phyloP scores from a whole-genome alignment of 2,888 invertebrate genomes.

The Auanema freiburgensis region DNA sequence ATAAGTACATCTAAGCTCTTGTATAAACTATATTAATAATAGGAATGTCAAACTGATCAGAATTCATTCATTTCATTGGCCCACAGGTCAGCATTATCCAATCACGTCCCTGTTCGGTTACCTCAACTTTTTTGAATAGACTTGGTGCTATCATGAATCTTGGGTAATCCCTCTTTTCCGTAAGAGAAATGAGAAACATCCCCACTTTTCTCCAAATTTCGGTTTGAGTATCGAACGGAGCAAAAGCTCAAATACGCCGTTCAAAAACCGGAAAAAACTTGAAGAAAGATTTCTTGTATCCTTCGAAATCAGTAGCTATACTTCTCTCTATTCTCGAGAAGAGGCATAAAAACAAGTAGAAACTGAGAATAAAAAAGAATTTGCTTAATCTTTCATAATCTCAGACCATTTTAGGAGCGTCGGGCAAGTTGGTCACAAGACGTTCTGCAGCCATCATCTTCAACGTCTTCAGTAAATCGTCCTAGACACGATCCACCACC shows the following conservation, averaged over 20 bases:
- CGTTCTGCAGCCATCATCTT: not conserved
- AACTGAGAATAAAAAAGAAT: conserved; percentile 2
- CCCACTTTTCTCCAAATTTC: too few relatives aligned
- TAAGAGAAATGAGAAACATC: too few relatives aligned
- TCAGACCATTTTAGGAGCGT: conserved; percentile 31
- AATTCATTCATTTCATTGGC: too few relatives aligned
- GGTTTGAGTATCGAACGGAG: too few relatives aligned
- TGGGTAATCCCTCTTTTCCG: too few relatives aligned
- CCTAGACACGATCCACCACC: conserved; percentile 11
- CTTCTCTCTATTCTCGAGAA: not conserved
- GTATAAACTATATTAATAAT: conserved; percentile 3
- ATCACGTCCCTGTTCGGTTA: too few relatives aligned
- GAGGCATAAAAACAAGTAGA: not conserved
- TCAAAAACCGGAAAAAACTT: not conserved
- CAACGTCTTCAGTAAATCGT: not conserved
- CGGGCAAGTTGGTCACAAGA: conserved; percentile 35
- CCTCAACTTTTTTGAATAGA: too few relatives aligned
- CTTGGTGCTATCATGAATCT: too few relatives aligned
- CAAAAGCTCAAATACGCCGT: not conserved
- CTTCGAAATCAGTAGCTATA: not conserved
- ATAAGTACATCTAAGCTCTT: not conserved
- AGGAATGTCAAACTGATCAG: not conserved
- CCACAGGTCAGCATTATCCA: too few relatives aligned
- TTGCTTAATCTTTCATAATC: too few relatives aligned
- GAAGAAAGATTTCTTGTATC: not conserved